Percentiles rank a stretch among this genome's conserved stretches.
Conservation (phyloP, 1,140 invertebrate genomes). For the Vanessa atalanta region DNA sequence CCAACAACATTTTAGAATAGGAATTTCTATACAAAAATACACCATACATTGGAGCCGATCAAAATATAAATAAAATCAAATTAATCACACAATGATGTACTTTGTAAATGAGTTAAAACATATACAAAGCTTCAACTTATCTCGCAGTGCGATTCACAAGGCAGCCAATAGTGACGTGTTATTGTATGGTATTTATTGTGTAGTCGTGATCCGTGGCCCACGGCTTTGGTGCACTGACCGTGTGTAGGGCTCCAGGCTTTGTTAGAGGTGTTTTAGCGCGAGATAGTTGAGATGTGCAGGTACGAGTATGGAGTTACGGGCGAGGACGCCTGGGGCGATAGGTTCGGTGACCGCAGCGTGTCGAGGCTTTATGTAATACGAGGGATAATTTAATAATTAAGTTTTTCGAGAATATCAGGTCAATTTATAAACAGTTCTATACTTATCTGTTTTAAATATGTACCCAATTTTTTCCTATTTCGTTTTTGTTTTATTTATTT, state of each 20-base stretch:
- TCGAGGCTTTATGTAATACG: background rate
- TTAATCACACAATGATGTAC: too few relatives aligned
- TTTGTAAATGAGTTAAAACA: background rate
- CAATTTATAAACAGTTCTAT: background rate
- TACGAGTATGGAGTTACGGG: conserved; percentile 16
- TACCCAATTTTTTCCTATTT: too few relatives aligned
- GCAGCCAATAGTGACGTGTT: conserved; percentile 7
- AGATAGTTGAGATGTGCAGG: conserved; percentile 1
- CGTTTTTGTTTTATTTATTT: too few relatives aligned
- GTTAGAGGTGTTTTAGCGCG: background rate
- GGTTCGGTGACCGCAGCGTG: conserved; percentile 22
- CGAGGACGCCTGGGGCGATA: conserved; percentile 5
- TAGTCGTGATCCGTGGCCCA: conserved; percentile 8
- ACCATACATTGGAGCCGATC: too few relatives aligned
- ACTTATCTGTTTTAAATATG: too few relatives aligned
- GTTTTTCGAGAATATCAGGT: background rate
- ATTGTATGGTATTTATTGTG: conserved; percentile 15
- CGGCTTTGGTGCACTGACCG: conserved; percentile 34
- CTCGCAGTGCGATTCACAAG: background rate
- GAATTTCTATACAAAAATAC: too few relatives aligned
- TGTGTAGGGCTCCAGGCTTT: conserved; percentile 11
- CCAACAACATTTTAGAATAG: too few relatives aligned
- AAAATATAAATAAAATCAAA: too few relatives aligned
- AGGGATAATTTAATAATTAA: background rate
- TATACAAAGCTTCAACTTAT: background rate